Percentiles rank a stretch among this genome's conserved stretches.
Conservation (phyloP, 2,888 invertebrate genomes). For the Eledone cirrhosa region DNA sequence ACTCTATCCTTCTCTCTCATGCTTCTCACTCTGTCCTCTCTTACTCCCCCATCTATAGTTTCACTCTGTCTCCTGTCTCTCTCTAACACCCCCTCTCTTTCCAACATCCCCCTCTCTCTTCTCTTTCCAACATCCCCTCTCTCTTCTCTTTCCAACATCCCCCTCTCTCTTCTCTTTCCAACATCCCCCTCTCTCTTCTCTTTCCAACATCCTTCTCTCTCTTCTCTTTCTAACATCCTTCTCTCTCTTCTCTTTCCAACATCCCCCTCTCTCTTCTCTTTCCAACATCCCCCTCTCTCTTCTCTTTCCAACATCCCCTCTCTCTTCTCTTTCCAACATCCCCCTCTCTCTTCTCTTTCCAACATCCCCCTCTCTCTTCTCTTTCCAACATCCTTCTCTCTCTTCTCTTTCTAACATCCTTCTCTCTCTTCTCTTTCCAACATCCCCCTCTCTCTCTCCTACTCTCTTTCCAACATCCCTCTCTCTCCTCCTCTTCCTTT, state of each 20-base stretch:
- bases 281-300: not conserved
- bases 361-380: not conserved
- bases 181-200: not conserved
- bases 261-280: not conserved
- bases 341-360: not conserved
- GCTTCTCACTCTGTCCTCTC: not conserved
- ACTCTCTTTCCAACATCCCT: not conserved
- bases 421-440: not conserved
- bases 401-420: not conserved
- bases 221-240: not conserved
- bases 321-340: not conserved
- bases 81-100: not conserved
- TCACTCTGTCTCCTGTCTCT: not conserved
- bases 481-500: not conserved
- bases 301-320: too few species aligned
- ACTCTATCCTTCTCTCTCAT: not conserved
- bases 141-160: too few species aligned
- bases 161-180: not conserved
- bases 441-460: not conserved
- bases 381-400: too few species aligned
- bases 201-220: not conserved
- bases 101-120: not conserved
- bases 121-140: not conserved
- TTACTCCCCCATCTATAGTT: not conserved
- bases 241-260: not conserved